Conservation (phyloP, 1,140 invertebrate genomes). For the Pseudomyrmex concolor region DNA sequence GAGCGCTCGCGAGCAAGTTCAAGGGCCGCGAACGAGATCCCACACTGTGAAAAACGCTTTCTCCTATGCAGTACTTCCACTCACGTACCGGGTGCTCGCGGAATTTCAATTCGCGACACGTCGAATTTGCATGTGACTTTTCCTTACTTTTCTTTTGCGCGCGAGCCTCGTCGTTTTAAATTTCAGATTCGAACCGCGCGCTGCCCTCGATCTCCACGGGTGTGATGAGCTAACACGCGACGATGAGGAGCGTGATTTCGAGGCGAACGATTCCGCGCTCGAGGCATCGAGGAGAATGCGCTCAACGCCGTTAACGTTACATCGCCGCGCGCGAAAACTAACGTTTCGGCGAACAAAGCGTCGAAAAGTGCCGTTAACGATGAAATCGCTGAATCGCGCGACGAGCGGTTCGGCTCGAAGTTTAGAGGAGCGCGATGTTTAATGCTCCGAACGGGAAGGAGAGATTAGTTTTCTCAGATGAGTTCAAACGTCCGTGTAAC, state of each 20-base stretch:
- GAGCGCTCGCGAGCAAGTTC: constrained; percentile 69
- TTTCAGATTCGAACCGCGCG: constrained; percentile 1
- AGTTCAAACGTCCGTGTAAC: constrained; percentile 40
- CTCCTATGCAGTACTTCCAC: constrained; percentile 59
- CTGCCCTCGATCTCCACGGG: neutral
- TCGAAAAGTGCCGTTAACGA: constrained; percentile 34
- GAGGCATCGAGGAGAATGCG: neutral
- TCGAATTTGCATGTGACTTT: neutral
- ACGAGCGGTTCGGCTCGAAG: neutral
- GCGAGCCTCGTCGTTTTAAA: constrained; percentile 1
- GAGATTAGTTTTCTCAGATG: constrained; percentile 19
- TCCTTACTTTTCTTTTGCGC: neutral
- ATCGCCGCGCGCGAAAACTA: neutral
- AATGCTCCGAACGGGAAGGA: constrained; percentile 34
- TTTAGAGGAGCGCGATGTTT: neutral
- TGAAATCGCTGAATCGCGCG: constrained; percentile 1
- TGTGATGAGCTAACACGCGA: neutral
- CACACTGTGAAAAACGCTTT: constrained; percentile 68
- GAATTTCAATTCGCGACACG: constrained; percentile 10
- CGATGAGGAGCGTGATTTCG: neutral
- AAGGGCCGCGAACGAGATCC: constrained; percentile 50
- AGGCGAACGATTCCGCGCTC: neutral
- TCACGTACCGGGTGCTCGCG: constrained; percentile 50
- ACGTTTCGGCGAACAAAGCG: constrained; percentile 36
- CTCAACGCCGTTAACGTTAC: constrained; percentile 13